Evolutionary conservation across 2,113 vertebrate genomes (phyloP).

Genomic region (Syngnathus scovelli): DNA sequence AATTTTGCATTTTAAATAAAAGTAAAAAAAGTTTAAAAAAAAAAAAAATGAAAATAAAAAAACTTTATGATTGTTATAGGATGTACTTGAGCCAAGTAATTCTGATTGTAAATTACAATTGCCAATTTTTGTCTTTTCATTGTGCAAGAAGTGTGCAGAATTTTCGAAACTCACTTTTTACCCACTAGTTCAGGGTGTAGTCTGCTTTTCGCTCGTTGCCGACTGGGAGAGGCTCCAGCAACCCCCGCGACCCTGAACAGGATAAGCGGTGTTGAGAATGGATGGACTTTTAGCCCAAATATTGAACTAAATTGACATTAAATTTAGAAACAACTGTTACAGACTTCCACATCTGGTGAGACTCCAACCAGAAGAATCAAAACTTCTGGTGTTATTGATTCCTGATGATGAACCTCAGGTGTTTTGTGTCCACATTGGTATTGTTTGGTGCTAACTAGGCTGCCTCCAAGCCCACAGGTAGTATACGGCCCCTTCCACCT

Average conservation of each 20-base stretch:
- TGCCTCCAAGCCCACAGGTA: constrained; percentile 67
- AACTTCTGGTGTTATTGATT: background rate
- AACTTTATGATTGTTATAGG: no score
- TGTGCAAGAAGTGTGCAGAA: background rate
- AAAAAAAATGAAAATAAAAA: no score
- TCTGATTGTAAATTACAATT: no score
- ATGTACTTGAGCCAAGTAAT: no score
- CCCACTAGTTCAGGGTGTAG: background rate
- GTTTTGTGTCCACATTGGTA: constrained; percentile 23
- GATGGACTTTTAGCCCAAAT: no score
- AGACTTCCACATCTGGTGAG: background rate
- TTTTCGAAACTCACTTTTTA: background rate
- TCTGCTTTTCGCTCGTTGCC: no score
- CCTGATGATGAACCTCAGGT: background rate
- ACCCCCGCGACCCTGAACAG: no score
- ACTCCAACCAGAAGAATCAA: background rate
- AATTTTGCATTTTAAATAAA: no score
- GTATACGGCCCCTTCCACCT: constrained; percentile 23
- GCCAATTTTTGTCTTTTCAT: no score
- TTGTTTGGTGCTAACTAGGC: constrained; percentile 52
- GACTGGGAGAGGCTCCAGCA: no score
- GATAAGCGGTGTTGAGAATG: no score
- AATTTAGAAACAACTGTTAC: background rate
- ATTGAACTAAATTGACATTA: background rate
- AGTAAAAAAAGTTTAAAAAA: no score